These are phyloP conservation scores for Sebastes wilsoni DNA, from an alignment of 2,797 vertebrate species.

Conservation along the genomic window DNA sequence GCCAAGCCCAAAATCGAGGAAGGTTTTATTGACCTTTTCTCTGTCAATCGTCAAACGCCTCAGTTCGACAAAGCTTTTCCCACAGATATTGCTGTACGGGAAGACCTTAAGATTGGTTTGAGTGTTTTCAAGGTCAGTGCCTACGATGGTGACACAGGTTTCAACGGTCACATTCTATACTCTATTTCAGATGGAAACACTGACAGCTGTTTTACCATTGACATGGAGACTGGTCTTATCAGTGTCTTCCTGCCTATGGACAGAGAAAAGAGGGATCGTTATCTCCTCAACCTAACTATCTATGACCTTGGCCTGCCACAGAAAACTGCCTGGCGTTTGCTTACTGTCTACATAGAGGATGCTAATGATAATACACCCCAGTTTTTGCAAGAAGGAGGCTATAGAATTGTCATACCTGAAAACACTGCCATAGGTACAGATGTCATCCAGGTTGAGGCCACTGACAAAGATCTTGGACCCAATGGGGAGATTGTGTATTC, in stretches of 20 bases:
- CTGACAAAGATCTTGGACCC: constrained; percentile 91
- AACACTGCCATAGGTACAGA: constrained; percentile 93
- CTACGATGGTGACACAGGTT: constrained; percentile 93
- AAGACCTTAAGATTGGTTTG: constrained; percentile 88
- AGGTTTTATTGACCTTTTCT: constrained; percentile 95
- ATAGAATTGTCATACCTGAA: constrained; percentile 90
- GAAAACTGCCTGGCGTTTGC: constrained; percentile 89
- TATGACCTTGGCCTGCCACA: constrained; percentile 94
- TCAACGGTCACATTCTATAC: constrained; percentile 94
- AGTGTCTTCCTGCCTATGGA: constrained; percentile 93
- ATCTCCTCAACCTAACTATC: constrained; percentile 94
- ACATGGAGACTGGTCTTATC: constrained; percentile 90
- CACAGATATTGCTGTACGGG: constrained; percentile 88
- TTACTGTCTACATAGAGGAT: constrained; percentile 92
- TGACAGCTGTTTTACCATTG: constrained; percentile 93
- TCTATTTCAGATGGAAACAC: constrained; percentile 92
- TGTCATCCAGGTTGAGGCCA: constrained; percentile 94
- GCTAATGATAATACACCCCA: constrained; percentile 93
- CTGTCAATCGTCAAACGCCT: constrained; percentile 92
- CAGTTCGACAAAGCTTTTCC: constrained; percentile 95
- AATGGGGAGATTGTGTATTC: constrained; percentile 92
- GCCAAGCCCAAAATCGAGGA: constrained; percentile 90
- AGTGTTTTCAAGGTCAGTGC: constrained; percentile 91
- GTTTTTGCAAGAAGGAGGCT: constrained; percentile 90
- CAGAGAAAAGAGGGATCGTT: constrained; percentile 90